Evolutionary conservation across 2,888 invertebrate species (phyloP).

Genomic region (Apotomis turbidana): DNA sequence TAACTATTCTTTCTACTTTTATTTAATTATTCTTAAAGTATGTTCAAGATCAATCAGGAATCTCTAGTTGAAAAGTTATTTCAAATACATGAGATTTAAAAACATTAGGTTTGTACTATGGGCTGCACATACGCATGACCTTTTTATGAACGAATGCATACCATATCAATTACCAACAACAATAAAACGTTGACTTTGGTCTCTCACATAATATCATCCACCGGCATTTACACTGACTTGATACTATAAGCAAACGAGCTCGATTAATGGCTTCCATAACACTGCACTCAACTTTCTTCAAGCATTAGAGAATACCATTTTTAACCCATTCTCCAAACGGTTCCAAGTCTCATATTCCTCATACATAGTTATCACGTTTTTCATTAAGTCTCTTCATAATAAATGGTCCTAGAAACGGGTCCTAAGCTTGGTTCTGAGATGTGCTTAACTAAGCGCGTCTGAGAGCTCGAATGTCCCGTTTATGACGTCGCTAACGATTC

Average conservation of each 20-base stretch:
- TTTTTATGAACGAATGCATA: too few relatives aligned
- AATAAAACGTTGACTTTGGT: too few relatives aligned
- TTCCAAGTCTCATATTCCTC: not conserved
- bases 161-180: too few relatives aligned
- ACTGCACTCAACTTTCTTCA: not conserved
- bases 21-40: too few relatives aligned
- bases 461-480: slow-evolving; percentile 13
- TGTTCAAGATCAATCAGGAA: too few relatives aligned
- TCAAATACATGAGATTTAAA: too few relatives aligned
- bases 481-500: slow-evolving; percentile 10
- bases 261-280: not conserved
- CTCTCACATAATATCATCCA: too few relatives aligned
- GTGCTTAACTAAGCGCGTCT: slow-evolving; percentile 10
- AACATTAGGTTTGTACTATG: too few relatives aligned
- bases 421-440: not conserved
- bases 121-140: too few relatives aligned
- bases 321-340: not conserved
- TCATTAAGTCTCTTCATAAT: not conserved
- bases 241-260: not conserved
- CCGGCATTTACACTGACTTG: too few relatives aligned
- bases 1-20: too few relatives aligned
- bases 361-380: not conserved
- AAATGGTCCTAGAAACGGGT: slow-evolving; percentile 5
- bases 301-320: not conserved
- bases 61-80: too few relatives aligned